phyloP scores from a whole-genome alignment of 2,797 vertebrate species.

The Melanotaenia maccullochi region DNA sequence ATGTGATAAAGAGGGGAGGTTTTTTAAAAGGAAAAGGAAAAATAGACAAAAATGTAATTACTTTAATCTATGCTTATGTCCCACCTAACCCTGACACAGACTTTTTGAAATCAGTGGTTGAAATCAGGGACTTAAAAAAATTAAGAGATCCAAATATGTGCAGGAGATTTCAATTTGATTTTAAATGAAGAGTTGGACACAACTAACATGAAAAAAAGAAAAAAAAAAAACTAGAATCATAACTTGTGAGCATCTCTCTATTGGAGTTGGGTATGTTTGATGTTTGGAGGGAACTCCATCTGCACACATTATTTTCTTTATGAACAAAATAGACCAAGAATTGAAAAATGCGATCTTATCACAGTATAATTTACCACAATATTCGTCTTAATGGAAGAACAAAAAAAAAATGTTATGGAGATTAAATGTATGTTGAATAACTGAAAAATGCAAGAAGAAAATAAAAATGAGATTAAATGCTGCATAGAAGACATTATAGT shows the following conservation, averaged over 20 bases:
- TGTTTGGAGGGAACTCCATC: not conserved
- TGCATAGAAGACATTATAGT: not conserved
- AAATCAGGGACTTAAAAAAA: too few relatives aligned
- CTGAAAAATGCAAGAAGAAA: not conserved
- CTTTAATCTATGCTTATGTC: not conserved
- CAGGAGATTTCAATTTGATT: too few relatives aligned
- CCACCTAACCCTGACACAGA: not conserved
- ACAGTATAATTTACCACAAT: too few relatives aligned
- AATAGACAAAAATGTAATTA: not conserved
- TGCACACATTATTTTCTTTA: too few relatives aligned
- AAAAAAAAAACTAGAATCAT: not conserved
- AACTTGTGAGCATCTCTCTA: not conserved
- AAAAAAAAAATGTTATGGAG: too few relatives aligned
- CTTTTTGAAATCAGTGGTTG: too few relatives aligned
- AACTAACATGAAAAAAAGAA: not conserved
- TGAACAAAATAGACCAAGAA: too few relatives aligned
- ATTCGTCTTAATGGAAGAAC: too few relatives aligned
- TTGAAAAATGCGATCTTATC: too few relatives aligned
- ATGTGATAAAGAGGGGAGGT: not conserved
- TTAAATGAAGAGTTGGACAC: too few relatives aligned
- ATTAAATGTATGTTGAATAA: too few relatives aligned
- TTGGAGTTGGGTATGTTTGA: not conserved
- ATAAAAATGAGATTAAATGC: not conserved
- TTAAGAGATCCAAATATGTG: too few relatives aligned
- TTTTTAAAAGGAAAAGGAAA: not conserved